Evolutionary conservation across 1,140 invertebrate genomes (phyloP), one percentile per base, ranked within the genome.

Genomic region (Oncopeltus fasciatus): DNA sequence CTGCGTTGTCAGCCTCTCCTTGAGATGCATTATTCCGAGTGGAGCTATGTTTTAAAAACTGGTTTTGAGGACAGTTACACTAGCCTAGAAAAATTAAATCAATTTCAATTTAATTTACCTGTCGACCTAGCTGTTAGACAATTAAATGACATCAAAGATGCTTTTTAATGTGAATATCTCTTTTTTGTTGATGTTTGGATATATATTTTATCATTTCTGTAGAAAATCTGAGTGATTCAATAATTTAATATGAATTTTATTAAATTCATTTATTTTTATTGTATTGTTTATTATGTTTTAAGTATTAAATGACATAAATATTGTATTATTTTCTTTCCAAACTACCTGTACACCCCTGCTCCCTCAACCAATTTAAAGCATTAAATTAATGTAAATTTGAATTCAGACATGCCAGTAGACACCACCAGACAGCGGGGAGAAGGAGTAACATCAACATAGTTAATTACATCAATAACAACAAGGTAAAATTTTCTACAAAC

Each of bases 121-220:
- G 88, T 96, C 20, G 95, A 98, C 75, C 76, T 98, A 68, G 95
- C 96, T 53, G 84, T 98, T 53, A 81, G 91, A 70, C 93, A 95
- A 69, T 93, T 99, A 72, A 90, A 95, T 73, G 96, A 96, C 76
- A 98, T 98, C 69, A 94, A 92, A 77, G 93, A 98, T 77, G 93
- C 94, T 66, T 98, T 97, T 78, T 88, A 75, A 2, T 8, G 21
- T 53, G 49, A 53, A 24, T 24, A 24, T 38, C 5, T n/a, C 20
- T 24, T 53, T 14, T 53, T 12, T 53, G 2, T 24, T 53, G 16
- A 24, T 53, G 49, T 53, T 53, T 53, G 21, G 49, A 2, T 56
- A 29, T 14, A 47, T 47, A 57, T 57, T 33, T 57, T 33, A 57
- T 33, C 33, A 8, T 57, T 31, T 26, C 26, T 57, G 31, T 38